These are phyloP conservation scores for Oreochromis aureus DNA, from an alignment of 2,113 vertebrate genomes.

Conservation along the genomic window DNA sequence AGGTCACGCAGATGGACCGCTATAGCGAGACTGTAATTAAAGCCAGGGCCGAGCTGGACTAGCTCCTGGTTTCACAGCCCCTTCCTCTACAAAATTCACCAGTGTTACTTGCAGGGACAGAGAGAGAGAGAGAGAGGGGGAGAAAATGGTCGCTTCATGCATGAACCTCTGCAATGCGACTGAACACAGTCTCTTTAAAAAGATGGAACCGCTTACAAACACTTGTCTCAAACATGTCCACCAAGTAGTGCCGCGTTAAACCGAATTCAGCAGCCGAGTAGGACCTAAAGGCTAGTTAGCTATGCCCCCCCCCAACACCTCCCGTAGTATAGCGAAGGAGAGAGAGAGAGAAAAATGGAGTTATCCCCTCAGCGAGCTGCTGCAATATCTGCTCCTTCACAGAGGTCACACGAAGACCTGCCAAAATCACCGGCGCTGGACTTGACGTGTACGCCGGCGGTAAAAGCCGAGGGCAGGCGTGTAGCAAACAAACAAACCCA, in stretches of 20 bases:
- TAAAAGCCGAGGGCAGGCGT: background rate
- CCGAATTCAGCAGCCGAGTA: background rate
- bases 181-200: slow-evolving; percentile 32
- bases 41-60: background rate
- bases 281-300: slow-evolving; percentile 6
- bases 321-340: background rate
- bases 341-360: slow-evolving; percentile 20
- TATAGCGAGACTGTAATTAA: background rate
- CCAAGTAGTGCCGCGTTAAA: background rate
- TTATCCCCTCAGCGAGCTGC: slow-evolving; percentile 37
- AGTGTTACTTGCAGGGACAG: slow-evolving; percentile 28
- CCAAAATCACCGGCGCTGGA: background rate
- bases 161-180: slow-evolving; percentile 77
- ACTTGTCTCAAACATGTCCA: background rate
- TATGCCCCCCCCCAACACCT: background rate
- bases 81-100: slow-evolving; percentile 11
- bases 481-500: background rate
- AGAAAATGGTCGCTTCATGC: slow-evolving; percentile 74
- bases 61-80: background rate
- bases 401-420: slow-evolving; percentile 62
- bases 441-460: background rate
- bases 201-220: background rate
- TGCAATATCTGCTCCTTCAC: slow-evolving; percentile 43
- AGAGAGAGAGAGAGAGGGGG: slow-evolving; percentile 6
- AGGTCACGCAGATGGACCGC: background rate